phyloP scores from a whole-genome alignment of 1,140 invertebrate genomes.

The Brachionus angularis region DNA sequence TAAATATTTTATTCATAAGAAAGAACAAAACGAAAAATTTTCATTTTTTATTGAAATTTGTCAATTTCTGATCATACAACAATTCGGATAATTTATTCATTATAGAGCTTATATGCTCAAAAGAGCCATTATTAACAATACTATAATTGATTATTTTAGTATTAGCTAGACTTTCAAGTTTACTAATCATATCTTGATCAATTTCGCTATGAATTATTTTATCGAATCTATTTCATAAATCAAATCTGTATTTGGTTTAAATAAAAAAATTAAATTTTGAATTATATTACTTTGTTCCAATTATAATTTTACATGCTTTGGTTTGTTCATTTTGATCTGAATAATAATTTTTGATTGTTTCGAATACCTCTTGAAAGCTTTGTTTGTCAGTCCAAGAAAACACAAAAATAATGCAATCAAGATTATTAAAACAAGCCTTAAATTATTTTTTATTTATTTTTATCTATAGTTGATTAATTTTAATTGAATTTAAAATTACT shows the following conservation, averaged over 20 bases:
- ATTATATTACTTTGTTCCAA: slow-evolving; percentile 32
- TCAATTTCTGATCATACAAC: not conserved
- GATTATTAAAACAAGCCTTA: not conserved
- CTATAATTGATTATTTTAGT: slow-evolving; percentile 34
- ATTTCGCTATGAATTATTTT: slow-evolving; percentile 42
- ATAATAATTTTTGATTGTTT: not conserved
- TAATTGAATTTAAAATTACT: slow-evolving; percentile 13
- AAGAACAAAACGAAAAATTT: not conserved
- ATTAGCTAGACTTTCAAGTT: not conserved
- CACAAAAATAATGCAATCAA: slow-evolving; percentile 35
- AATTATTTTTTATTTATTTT: too few relatives aligned
- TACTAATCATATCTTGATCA: not conserved
- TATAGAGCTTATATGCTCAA: slow-evolving; percentile 14
- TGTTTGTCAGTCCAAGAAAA: slow-evolving; percentile 42
- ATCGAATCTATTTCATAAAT: slow-evolving; percentile 20
- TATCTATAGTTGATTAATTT: too few relatives aligned
- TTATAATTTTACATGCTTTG: not conserved
- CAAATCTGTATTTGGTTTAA: not conserved
- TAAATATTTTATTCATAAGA: not conserved
- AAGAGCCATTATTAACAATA: not conserved
- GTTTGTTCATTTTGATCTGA: not conserved
- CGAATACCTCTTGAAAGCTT: not conserved
- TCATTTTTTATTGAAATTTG: not conserved
- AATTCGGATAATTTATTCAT: slow-evolving; percentile 12
- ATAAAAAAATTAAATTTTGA: not conserved